phyloP scores from a whole-genome alignment of 2,113 vertebrate genomes.

The Neolamprologus sp. region DNA sequence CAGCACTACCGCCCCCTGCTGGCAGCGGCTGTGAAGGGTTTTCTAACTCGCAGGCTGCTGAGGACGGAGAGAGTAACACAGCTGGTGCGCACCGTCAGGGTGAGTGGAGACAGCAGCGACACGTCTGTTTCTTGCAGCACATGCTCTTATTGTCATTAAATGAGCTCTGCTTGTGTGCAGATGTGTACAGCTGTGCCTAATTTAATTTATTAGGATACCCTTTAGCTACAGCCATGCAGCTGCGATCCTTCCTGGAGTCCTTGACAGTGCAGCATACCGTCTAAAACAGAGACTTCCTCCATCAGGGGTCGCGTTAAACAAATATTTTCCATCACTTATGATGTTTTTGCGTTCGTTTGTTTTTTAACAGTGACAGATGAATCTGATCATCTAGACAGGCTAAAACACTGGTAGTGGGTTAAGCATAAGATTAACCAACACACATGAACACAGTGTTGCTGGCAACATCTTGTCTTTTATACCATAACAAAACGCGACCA shows the following conservation, averaged over 20 bases:
- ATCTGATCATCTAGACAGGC: not conserved
- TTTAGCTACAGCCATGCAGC: not conserved
- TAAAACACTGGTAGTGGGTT: not conserved
- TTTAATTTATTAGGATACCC: not conserved
- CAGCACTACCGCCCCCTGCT: conserved; percentile 57
- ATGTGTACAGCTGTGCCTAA: not conserved
- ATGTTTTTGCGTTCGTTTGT: accelerated
- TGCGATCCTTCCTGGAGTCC: not conserved
- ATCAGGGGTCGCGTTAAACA: not conserved
- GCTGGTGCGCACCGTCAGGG: conserved; percentile 64
- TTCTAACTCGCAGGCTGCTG: conserved; percentile 67
- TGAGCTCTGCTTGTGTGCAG: not conserved
- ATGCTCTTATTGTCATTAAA: not conserved
- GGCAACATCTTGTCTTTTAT: not conserved
- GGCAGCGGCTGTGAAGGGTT: conserved; percentile 62
- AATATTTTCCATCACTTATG: not conserved
- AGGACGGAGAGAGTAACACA: conserved; percentile 58
- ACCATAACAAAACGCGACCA: not conserved
- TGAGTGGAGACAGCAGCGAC: conserved; percentile 22
- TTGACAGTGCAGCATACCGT: not conserved
- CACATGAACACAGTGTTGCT: not conserved
- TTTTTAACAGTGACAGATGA: not conserved
- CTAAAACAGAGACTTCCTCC: not conserved
- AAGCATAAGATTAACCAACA: not conserved
- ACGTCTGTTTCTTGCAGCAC: not conserved